Percentiles rank a stretch among this genome's conserved stretches.
phyloP scores from a whole-genome alignment of 2,888 invertebrate genomes.

The Ophion costatus region DNA sequence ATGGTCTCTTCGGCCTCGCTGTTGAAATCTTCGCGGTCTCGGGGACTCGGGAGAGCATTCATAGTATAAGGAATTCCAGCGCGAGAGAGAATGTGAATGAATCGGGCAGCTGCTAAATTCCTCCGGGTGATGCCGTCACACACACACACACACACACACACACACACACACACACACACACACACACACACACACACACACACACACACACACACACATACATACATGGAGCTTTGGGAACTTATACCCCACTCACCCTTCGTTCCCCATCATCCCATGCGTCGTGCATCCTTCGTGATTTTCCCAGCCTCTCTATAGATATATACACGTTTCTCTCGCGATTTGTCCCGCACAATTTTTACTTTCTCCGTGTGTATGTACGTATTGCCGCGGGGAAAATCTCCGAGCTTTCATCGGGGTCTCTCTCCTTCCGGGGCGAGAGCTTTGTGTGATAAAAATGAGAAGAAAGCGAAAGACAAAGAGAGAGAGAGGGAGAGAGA shows the following conservation, averaged over 20 bases:
- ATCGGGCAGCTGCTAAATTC: conserved; percentile 82
- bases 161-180: conserved; percentile 62
- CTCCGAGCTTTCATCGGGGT: not conserved
- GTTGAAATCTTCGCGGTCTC: conserved; percentile 44
- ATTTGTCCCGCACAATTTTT: conserved; percentile 6
- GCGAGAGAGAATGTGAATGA: conserved; percentile 81
- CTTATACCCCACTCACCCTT: conserved; percentile 62
- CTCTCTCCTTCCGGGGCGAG: not conserved
- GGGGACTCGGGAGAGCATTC: conserved; percentile 57
- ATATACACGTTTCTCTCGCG: not conserved
- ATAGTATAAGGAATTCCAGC: conserved; percentile 79
- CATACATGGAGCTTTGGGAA: conserved; percentile 60
- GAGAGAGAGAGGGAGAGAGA: not conserved
- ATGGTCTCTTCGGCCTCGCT: conserved; percentile 31
- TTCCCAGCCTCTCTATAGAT: conserved; percentile 17
- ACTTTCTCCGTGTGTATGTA: not conserved
- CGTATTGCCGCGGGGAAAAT: not conserved
- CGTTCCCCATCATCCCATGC: conserved; percentile 29
- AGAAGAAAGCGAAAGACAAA: not conserved
- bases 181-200: no score
- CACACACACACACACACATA: conserved; percentile 62
- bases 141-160: not conserved
- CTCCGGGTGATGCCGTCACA: conserved; percentile 77
- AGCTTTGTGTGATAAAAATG: conserved; percentile 12
- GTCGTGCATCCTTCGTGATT: conserved; percentile 50